Evolutionary conservation across 2,113 vertebrate species (phyloP), one percentile per base, ranked within the genome.

Genomic region (Rynchops niger): DNA sequence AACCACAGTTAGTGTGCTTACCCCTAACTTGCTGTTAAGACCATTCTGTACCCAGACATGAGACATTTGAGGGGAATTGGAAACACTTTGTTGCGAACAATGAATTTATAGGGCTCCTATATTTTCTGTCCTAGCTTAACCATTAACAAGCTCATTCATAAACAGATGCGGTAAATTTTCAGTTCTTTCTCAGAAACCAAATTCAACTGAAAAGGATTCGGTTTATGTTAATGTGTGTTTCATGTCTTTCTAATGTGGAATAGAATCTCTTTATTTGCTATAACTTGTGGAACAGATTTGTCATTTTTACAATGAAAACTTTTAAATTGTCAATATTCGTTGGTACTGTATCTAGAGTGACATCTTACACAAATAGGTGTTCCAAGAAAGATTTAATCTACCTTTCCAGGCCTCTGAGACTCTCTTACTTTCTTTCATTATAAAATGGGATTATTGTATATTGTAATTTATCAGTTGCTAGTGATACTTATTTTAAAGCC

Each of bases 241-340:
- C 2, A 0, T 71, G 12, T 83, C n/a, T 84, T 87, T 71, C 13
- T 82, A 26, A 61, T 29, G 29, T 22, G 26, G 32, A 91, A 15
- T 5, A 84, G 26, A 69, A 59, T 58, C 34, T 11, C 3, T 2
- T 63, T 81, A 18, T 63, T 73, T 88, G 12, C n/a, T 55, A 0
- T 69, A 52, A 55, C 7, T 65, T 80, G 36, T 67, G 15, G 32
- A 78, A 25, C 15, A 11, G 17, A 32, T 81, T 77, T 58, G 32
- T 32, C 9, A 49, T 18, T 93, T 78, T 87, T 79, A 65, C 17
- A 84, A 7, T 25, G 50, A 65, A 40, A 61, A 47, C 9, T 32
- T 56, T 6, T 0, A 42, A 43, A 52, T 30, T 11, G 29, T 77
- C 45, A 20, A 0, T 65, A 36, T 65, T 84, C 2, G 0, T 87